Conservation (phyloP, 2,113 vertebrate species). For the Salvator merianae region DNA sequence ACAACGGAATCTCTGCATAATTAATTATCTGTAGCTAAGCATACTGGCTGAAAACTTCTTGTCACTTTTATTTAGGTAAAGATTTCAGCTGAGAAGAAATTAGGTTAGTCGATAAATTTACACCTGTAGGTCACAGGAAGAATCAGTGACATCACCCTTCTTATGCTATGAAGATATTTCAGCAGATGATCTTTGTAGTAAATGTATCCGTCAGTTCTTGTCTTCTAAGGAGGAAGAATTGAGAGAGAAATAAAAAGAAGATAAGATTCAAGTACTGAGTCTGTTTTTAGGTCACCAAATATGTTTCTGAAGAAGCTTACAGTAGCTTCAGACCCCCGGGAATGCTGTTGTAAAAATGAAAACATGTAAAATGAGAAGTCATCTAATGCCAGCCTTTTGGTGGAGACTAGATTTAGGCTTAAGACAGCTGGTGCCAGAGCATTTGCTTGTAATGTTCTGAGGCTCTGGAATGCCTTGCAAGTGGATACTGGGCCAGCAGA, state of each 20-base stretch:
- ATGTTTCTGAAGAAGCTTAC: constrained; percentile 24
- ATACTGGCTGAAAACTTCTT: background rate
- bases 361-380: constrained; percentile 61
- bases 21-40: background rate
- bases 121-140: background rate
- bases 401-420: constrained; percentile 63
- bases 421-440: constrained; percentile 66
- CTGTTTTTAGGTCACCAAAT: constrained; percentile 23
- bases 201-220: background rate
- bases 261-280: background rate
- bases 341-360: constrained; percentile 62
- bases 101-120: fast-evolving
- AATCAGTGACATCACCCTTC: background rate
- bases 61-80: background rate
- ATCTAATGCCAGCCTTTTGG: constrained; percentile 55
- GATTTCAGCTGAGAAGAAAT: background rate
- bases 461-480: constrained; percentile 58
- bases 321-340: constrained; percentile 45
- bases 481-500: constrained; percentile 49
- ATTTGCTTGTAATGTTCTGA: constrained; percentile 43
- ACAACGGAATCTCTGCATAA: background rate
- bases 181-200: background rate
- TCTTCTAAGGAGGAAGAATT: background rate
- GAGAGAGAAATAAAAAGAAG: background rate
- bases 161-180: background rate